Evolutionary conservation across 2,797 vertebrate genomes (phyloP), one percentile per base, ranked within the genome.

Genomic region (Kryptolebias ocellatus): DNA sequence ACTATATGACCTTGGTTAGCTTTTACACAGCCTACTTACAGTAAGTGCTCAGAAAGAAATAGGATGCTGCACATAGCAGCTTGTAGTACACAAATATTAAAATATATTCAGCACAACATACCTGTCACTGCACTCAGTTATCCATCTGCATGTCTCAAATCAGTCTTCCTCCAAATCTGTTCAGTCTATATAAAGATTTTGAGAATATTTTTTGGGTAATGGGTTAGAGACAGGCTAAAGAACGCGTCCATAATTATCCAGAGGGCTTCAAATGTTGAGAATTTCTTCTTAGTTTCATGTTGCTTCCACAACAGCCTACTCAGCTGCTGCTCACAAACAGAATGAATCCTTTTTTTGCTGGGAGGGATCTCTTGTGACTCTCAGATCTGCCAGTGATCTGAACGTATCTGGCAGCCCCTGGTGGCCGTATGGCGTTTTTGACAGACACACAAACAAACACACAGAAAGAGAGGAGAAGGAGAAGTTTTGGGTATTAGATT

Each of bases 371-470:
- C 17, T 53, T n/a, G 17, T 39, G 20, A 34, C 37, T 12, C 20
- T 17, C 53, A 59, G 5, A 16, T 17, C 15, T 59, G 28, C 59
- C 62, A 55, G 58, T n/a, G 16, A 49, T 49, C 39, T 53, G 29
- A 20, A 52, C 51, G 65, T 31, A 50, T 80, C 28, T 77, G 72
- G 74, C 77, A n/a, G 18, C 79, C 77, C 62, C 83, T 83, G 55
- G 73, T 86, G 81, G 79, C 52, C 39, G 45, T 18, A 4, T 5
- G 7, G 3, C n/a, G 20, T 15, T 24, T 12, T 20, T 34, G 4
- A 49, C 20, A 39, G 5, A 16, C 8, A 54, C 10, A 0, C 12
- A 16, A 6, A 46, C 2, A 50, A 51, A 24, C 18, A 29, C 16
- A 39, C 37, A 39, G 37, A 39, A 34, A 7, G 20, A 20, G 8